Evolutionary conservation across 2,113 vertebrate species (phyloP).

Genomic region (Malurus elegans): DNA sequence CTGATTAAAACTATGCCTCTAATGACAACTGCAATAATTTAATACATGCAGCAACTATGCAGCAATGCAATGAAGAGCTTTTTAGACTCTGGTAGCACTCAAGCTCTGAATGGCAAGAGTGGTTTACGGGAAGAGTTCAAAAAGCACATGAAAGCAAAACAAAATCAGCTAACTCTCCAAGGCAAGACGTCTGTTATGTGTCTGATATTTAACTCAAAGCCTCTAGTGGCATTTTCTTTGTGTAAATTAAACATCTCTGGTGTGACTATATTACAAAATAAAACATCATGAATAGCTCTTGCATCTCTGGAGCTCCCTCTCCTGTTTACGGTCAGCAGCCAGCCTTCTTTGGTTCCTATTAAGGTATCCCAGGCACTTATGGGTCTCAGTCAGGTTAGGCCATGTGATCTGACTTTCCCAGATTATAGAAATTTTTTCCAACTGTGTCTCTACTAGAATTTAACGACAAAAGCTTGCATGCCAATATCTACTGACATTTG

Average conservation of each 20-base stretch:
- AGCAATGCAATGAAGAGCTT: not conserved
- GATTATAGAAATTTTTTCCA: not conserved
- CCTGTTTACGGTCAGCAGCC: not conserved
- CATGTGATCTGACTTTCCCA: not conserved
- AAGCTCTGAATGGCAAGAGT: not conserved
- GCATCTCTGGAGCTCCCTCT: slow-evolving; percentile 54
- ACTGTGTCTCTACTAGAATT: not conserved
- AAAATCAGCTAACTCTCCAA: slow-evolving; percentile 1
- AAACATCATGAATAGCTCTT: not conserved
- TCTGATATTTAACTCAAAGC: slow-evolving; percentile 31
- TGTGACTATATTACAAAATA: not conserved
- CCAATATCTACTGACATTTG: not conserved
- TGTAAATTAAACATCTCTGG: slow-evolving; percentile 8
- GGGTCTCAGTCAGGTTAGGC: not conserved
- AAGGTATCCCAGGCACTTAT: not conserved
- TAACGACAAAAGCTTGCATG: not conserved
- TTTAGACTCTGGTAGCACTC: not conserved
- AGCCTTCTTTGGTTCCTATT: not conserved
- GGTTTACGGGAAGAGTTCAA: not conserved
- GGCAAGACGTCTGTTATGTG: not conserved
- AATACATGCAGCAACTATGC: not conserved
- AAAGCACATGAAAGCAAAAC: slow-evolving; percentile 24
- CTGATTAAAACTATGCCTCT: not conserved
- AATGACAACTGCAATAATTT: not conserved
- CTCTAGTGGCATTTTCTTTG: not conserved